Evolutionary conservation across 2,113 vertebrate genomes (phyloP).

Genomic region (Zosterops hypoxanthus): DNA sequence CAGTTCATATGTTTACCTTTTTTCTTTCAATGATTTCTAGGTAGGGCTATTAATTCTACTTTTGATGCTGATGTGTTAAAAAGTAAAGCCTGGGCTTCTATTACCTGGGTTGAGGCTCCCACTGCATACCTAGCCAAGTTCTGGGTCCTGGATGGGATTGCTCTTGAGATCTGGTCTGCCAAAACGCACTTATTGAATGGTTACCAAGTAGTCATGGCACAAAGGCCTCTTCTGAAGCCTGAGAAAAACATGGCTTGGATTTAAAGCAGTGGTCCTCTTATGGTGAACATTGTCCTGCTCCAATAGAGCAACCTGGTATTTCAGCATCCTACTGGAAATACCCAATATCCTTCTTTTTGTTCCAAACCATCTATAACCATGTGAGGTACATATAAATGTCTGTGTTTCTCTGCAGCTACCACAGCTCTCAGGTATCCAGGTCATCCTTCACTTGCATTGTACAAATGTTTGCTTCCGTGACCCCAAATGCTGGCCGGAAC

Average conservation of each 20-base stretch:
- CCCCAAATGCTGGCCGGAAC: background rate
- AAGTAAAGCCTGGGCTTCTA: background rate
- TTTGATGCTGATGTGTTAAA: background rate
- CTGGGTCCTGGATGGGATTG: background rate
- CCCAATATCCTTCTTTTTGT: background rate
- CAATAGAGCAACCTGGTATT: background rate
- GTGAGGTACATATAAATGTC: background rate
- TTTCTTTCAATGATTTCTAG: background rate
- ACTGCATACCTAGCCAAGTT: background rate
- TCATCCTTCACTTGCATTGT: background rate
- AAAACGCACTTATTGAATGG: background rate
- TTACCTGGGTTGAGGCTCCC: background rate
- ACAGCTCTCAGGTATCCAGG: background rate
- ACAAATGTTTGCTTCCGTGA: background rate
- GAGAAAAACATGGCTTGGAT: background rate
- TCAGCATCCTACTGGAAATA: background rate
- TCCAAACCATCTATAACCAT: background rate
- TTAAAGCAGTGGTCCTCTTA: background rate
- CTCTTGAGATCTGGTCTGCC: background rate
- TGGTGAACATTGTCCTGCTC: background rate
- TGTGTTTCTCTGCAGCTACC: background rate
- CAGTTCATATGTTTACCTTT: background rate
- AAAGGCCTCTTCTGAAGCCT: background rate
- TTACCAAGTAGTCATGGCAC: background rate
- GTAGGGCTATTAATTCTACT: background rate